Conservation (phyloP, 2,797 vertebrate genomes). For the Sebastes steindachneri region DNA sequence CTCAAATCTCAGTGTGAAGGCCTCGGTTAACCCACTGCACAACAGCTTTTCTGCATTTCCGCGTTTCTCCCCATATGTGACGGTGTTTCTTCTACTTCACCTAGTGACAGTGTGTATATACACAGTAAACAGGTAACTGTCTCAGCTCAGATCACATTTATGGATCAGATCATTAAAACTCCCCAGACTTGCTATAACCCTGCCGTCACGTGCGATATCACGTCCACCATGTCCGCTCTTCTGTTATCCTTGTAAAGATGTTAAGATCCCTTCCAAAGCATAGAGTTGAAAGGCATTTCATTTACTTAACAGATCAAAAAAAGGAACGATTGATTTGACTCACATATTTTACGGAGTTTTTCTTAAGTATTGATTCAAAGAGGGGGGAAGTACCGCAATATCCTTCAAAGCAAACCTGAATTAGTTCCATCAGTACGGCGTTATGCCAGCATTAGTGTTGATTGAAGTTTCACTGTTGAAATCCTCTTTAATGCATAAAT, state of each 20-base stretch:
- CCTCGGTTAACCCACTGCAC: no score
- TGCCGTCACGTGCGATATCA: background rate
- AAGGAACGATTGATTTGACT: background rate
- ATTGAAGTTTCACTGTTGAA: background rate
- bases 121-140: background rate
- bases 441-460: background rate
- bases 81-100: no score
- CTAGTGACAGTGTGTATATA: background rate
- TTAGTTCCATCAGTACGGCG: background rate
- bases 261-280: background rate
- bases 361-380: background rate
- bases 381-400: no score
- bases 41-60: no score
- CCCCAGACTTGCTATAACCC: background rate
- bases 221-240: background rate
- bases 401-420: slow-evolving; percentile 13
- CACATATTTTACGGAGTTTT: background rate
- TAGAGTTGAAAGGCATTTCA: background rate
- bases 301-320: background rate
- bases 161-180: background rate
- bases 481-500: background rate
- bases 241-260: background rate
- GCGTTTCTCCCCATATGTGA: no score
- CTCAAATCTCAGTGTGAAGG: no score
- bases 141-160: background rate